Conservation (phyloP, 2,888 invertebrate species). For the Carabus problematicus region DNA sequence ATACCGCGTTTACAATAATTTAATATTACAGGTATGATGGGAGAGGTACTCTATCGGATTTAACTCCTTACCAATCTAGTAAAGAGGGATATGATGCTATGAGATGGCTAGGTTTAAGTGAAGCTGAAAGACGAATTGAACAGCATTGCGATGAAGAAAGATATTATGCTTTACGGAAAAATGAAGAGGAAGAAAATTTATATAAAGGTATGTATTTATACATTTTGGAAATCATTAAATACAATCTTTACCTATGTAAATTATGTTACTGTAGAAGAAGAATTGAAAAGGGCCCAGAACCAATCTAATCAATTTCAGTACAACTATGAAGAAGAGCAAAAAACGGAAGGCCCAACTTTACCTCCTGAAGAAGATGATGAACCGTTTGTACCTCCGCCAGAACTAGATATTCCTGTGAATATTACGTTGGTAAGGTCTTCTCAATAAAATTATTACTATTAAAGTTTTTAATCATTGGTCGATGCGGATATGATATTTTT, state of each 20-base stretch:
- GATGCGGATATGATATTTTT: slow-evolving; percentile 3
- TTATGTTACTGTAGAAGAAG: slow-evolving; percentile 76
- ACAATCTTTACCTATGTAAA: slow-evolving; percentile 1
- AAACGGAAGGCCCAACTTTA: slow-evolving; percentile 58
- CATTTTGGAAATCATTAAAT: slow-evolving; percentile 5
- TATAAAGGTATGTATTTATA: slow-evolving; percentile 77
- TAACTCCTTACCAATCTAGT: slow-evolving; percentile 80
- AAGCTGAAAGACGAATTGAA: slow-evolving; percentile 68
- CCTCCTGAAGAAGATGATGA: slow-evolving; percentile 71
- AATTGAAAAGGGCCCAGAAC: slow-evolving; percentile 84
- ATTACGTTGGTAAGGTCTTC: slow-evolving; percentile 68
- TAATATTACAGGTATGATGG: slow-evolving; percentile 83
- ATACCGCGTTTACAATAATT: not conserved
- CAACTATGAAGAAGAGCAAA: slow-evolving; percentile 69
- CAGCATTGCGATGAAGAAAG: slow-evolving; percentile 94
- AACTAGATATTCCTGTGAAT: slow-evolving; percentile 78
- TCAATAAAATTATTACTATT: not conserved
- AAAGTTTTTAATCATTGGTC: not conserved
- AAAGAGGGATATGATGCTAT: slow-evolving; percentile 72
- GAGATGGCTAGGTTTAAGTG: slow-evolving; percentile 59
- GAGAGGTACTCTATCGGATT: slow-evolving; percentile 88
- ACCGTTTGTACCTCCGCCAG: slow-evolving; percentile 75
- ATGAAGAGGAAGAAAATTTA: slow-evolving; percentile 87
- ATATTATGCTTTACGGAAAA: slow-evolving; percentile 85
- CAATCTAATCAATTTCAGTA: slow-evolving; percentile 78